Evolutionary conservation across 2,113 vertebrate genomes (phyloP).

Genomic region (Gila orcuttii): DNA sequence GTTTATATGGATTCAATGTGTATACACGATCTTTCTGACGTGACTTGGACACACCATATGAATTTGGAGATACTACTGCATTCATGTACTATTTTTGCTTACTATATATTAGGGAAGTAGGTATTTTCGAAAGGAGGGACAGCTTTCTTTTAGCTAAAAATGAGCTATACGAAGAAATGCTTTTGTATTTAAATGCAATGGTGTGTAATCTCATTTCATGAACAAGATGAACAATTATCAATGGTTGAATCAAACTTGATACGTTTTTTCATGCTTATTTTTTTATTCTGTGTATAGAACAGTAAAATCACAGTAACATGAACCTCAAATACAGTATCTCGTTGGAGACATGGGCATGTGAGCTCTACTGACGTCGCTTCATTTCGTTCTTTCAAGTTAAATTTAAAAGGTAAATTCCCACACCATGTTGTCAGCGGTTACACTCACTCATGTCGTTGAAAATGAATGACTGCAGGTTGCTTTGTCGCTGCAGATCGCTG

Average conservation of each 20-base stretch:
- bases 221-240: neutral
- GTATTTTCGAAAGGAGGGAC: neutral
- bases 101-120: neutral
- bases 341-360: neutral
- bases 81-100: neutral
- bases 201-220: neutral
- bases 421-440: slow-evolving; percentile 1
- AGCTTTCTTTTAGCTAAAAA: neutral
- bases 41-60: neutral
- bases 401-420: neutral
- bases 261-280: too few species aligned
- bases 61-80: neutral
- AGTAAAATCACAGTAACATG: too few species aligned
- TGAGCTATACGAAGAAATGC: neutral
- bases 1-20: neutral
- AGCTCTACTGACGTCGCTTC: neutral
- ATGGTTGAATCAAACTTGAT: neutral
- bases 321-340: neutral
- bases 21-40: neutral
- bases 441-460: neutral
- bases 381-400: neutral
- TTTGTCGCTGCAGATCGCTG: neutral
- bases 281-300: too few species aligned
- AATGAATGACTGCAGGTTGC: neutral
- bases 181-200: neutral